These are phyloP conservation scores for Elgaria multicarinata DNA, from an alignment of 2,113 vertebrate species.

Conservation along the genomic window DNA sequence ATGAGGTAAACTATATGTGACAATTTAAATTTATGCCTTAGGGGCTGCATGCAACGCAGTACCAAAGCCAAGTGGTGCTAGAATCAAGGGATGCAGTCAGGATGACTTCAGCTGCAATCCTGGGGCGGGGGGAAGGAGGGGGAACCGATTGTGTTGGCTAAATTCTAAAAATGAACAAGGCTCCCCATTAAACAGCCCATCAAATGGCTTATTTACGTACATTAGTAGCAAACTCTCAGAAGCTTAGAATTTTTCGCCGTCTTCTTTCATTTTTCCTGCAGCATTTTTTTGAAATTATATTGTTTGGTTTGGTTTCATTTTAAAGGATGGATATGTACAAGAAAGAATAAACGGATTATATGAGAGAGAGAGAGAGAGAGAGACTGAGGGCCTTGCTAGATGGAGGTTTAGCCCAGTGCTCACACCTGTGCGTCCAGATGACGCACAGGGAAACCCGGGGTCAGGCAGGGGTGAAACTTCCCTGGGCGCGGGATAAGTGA, in stretches of 20 bases:
- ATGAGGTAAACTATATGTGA: constrained; percentile 69
- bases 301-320: not conserved
- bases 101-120: constrained; percentile 60
- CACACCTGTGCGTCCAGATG: no score
- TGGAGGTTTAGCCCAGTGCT: no score
- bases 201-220: constrained; percentile 48
- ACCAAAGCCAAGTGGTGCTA: constrained; percentile 56
- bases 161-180: constrained; percentile 66
- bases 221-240: constrained; percentile 54
- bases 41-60: constrained; percentile 60
- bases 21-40: constrained; percentile 72
- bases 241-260: constrained; percentile 32
- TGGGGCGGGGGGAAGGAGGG: not conserved
- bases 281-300: constrained; percentile 31
- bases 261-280: constrained; percentile 10
- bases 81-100: constrained; percentile 48
- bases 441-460: no score
- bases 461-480: no score
- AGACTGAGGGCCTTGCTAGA: no score
- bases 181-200: constrained; percentile 65
- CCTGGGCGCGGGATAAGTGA: no score
- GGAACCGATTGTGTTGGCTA: constrained; percentile 61
- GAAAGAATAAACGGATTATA: not conserved
- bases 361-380: no score
- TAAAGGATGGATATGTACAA: not conserved